Evolutionary conservation across 2,113 vertebrate species (phyloP), one percentile per base, ranked within the genome.

Genomic region (Chrysemys picta): DNA sequence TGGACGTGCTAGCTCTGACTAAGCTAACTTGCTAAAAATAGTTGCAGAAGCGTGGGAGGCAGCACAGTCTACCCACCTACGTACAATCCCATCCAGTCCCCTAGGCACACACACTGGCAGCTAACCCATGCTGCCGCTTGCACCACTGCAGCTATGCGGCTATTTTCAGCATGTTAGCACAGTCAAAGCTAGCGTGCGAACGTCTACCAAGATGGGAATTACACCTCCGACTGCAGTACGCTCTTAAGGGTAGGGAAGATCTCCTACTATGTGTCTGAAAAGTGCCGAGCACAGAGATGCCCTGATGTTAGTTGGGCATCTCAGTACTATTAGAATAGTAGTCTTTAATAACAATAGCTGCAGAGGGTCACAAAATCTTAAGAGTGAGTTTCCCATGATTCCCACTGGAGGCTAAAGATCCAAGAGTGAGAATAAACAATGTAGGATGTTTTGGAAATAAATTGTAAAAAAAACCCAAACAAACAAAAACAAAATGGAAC

Each of bases 401-500:
- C 53, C 11, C 5, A 8, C 19, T 12, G 69, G 22, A 42, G 65
- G 24, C 57, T 14, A 69, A 42, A 65, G 1, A 56, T 14, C 22
- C 1, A 47, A n/a, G 49, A 25, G 31, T 4, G 42, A 69, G 35
- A 69, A 69, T n/a, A 31, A 62, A 62, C 35, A 69, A 65, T 14
- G 35, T 31, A 14, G 31, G 62, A 35, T 19, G 12, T 31, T 47
- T 53, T 56, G 57, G 54, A 82, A 56, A 4, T 31, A 9, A n/a
- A 2, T 3, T 5, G 52, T 0, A 7, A 22, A 35, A 27, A 21
- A 54, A 50, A 14, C 49, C 12, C 49, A 50, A 13, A 4, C 47
- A 49, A 10, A 54, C 53, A 56, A 56, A 52, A 49, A 52, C 52
- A 52, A 17, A 52, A 49, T 49, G 49, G 14, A 53, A 53, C 19